Conservation (phyloP, 1,140 invertebrate species). For the Geopemphigus sp. region DNA sequence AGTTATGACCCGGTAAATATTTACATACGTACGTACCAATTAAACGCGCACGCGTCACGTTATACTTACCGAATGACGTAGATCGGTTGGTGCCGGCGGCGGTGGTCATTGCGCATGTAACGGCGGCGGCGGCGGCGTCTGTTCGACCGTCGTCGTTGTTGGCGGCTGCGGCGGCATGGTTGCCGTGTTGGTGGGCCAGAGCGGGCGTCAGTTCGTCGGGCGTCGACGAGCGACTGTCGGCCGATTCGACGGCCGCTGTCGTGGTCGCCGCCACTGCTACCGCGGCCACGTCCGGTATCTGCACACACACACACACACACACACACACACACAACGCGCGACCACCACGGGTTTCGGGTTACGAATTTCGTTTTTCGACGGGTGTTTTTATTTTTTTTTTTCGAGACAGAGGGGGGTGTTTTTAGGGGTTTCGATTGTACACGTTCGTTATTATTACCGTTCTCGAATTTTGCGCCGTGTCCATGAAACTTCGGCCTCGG, state of each 20-base stretch:
- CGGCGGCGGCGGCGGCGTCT: conserved; percentile 38
- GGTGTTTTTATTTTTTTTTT: too few relatives aligned
- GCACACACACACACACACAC: not conserved
- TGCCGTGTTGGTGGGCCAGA: not conserved
- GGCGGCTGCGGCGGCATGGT: not conserved
- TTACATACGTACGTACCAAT: too few relatives aligned
- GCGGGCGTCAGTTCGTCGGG: conserved; percentile 52
- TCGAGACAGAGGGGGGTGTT: too few relatives aligned
- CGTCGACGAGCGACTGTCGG: conserved; percentile 50
- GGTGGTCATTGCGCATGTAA: not conserved
- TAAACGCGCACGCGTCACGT: too few relatives aligned
- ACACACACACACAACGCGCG: not conserved
- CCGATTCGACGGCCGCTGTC: not conserved
- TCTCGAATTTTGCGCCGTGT: conserved; percentile 47
- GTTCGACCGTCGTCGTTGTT: conserved; percentile 39
- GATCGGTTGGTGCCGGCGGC: conserved; percentile 34
- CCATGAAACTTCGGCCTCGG: conserved; percentile 36
- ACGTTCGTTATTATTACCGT: conserved; percentile 17
- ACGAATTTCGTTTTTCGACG: not conserved
- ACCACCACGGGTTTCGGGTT: not conserved
- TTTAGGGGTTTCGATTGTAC: too few relatives aligned
- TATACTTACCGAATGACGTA: conserved; percentile 37
- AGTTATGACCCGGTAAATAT: too few relatives aligned
- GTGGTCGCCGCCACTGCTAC: not conserved
- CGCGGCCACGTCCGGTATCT: conserved; percentile 45